Base-by-base conservation (phyloP, 2,888 invertebrate genomes). In the Acanthosoma haemorrhoidale region DNA sequence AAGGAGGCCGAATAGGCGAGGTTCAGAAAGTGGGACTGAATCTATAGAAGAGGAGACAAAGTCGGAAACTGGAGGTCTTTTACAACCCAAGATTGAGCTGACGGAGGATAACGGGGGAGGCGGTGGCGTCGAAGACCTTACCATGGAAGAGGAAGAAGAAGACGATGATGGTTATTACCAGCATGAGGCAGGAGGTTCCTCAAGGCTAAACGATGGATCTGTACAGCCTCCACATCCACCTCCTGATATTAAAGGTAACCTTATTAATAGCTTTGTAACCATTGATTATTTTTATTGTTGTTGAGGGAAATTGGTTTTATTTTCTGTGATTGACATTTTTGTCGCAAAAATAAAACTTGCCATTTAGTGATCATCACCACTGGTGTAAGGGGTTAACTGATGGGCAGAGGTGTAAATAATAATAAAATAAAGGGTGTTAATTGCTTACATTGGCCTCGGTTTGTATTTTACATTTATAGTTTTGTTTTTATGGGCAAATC, bases 91-190 rank as follows among this genome's bases (percentile, higher is more conserved):
- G 39, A 38, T 59, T 29, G 68, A 68, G 36, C 15, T 59, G 15
- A 59, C 59, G 5, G 68, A 68, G 21, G 68, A 68, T 21, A 57
- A 57, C 51, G 59, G 59, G n/a, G 58, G 58, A n/a, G 68, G 58
- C 77, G 88, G 88, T 77, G 88, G 87, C 77, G 89, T 91, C 77
- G 92, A 92, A 82, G 91, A 92, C 81, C 86, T 92, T 80, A 91
- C 92, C 75, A 81, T 90, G 72, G 90, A 89, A 77, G 90, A 92
- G 79, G 92, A 92, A 73, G 80, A 82, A 79, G 87, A 88, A 78
- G 82, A 87, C 75, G 84, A 84, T 74, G 88, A 90, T 80, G 88
- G 88, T 64, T 70, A 67, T 13, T 67, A 67, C 32, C 67, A 67
- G 21, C 67, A 43, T 31, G 51, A 67, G 21, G 67, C 67, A 16